Evolutionary conservation across 2,888 invertebrate species (phyloP).

Genomic region (Chydorus sphaericus): DNA sequence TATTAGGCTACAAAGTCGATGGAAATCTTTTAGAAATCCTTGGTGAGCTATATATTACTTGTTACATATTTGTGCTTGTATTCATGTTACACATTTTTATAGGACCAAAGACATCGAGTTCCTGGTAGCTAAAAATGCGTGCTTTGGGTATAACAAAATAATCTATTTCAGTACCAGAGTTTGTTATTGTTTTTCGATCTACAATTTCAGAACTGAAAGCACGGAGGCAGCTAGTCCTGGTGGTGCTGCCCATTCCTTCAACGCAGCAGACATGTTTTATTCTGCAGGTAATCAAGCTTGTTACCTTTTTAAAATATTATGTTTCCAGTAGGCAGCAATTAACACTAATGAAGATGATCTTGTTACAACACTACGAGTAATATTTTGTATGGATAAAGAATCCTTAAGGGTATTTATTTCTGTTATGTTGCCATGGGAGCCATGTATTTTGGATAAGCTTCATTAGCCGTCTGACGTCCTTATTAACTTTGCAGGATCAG

Average conservation of each 20-base stretch:
- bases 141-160: background rate
- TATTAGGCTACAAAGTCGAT: constrained; percentile 60
- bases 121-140: constrained; percentile 70
- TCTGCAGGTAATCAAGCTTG: background rate
- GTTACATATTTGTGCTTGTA: too few species aligned
- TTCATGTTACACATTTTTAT: too few species aligned
- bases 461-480: background rate
- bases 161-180: too few species aligned
- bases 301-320: background rate
- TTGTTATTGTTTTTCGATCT: background rate
- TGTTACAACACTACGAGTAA: too few species aligned
- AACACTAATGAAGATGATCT: too few species aligned
- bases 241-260: background rate
- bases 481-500: background rate
- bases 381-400: too few species aligned
- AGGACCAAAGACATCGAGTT: constrained; percentile 90
- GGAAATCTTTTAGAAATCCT: constrained; percentile 81
- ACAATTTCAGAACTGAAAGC: background rate
- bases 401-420: too few species aligned
- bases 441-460: too few species aligned
- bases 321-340: too few species aligned
- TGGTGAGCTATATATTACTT: too few species aligned
- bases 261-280: background rate
- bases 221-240: background rate
- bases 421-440: too few species aligned